Conservation (phyloP, 2,797 vertebrate genomes). For the Notolepis coatsorum region DNA sequence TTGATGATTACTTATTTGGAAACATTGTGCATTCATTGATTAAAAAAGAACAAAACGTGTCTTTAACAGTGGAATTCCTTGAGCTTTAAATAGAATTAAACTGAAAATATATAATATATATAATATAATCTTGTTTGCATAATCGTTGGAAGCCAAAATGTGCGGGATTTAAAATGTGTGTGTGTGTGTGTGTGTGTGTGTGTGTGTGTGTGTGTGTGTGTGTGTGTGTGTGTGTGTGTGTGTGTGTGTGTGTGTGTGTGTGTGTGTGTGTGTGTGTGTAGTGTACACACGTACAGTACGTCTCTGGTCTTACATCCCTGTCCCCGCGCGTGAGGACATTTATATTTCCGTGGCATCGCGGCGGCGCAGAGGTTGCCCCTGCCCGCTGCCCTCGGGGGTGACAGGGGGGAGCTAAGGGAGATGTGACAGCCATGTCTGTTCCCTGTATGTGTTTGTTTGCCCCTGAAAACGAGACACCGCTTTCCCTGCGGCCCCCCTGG, state of each 20-base stretch:
- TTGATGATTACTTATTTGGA: too few species aligned
- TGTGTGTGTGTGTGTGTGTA: constrained; percentile 6
- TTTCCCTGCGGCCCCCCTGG: constrained; percentile 75
- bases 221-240: constrained; percentile 25
- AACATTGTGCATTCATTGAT: too few species aligned
- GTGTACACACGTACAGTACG: background rate
- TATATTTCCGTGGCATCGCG: constrained; percentile 44
- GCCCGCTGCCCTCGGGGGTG: constrained; percentile 70
- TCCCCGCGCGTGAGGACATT: constrained; percentile 22
- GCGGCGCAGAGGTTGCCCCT: constrained; percentile 53
- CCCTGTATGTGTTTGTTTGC: constrained; percentile 80
- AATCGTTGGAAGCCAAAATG: too few species aligned
- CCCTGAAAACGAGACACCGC: constrained; percentile 80
- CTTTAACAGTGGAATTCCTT: too few species aligned
- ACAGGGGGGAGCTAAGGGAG: constrained; percentile 76
- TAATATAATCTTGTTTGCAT: too few species aligned
- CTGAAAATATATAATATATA: too few species aligned
- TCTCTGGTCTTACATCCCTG: constrained; percentile 48
- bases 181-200: too few species aligned
- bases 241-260: constrained; percentile 18
- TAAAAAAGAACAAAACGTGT: too few species aligned
- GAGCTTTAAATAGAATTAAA: too few species aligned
- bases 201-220: too few species aligned
- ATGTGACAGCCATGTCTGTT: constrained; percentile 85
- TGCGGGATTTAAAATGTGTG: too few species aligned